Percentiles rank a stretch among this genome's conserved stretches.
These are phyloP conservation scores for Eupsilia transversa DNA, from an alignment of 2,888 invertebrate species.

Conservation along the genomic window DNA sequence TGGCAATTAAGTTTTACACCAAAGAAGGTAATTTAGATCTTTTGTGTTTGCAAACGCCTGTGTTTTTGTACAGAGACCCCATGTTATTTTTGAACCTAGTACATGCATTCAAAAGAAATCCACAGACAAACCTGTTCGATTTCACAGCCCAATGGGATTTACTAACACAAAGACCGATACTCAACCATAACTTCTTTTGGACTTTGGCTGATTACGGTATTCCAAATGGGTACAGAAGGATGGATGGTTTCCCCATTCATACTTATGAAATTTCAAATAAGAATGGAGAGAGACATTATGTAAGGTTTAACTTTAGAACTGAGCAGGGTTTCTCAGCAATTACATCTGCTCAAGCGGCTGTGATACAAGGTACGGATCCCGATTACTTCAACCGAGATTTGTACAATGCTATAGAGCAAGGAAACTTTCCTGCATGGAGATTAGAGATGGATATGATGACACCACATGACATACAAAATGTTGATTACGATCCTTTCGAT, in stretches of 20 bases:
- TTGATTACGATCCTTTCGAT: conserved; percentile 85
- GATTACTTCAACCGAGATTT: conserved; percentile 96
- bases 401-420: conserved; percentile 94
- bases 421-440: conserved; percentile 88
- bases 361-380: conserved; percentile 93
- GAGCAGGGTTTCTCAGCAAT: conserved; percentile 96
- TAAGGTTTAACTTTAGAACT: conserved; percentile 97
- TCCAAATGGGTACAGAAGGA: conserved; percentile 96
- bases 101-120: conserved; percentile 90
- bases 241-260: conserved; percentile 97
- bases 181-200: conserved; percentile 93
- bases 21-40: conserved; percentile 75
- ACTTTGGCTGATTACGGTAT: conserved; percentile 96
- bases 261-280: conserved; percentile 96
- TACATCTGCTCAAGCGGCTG: conserved; percentile 90
- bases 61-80: conserved; percentile 90
- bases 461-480: conserved; percentile 77
- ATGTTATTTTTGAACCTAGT: conserved; percentile 84
- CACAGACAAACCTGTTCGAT: conserved; percentile 84
- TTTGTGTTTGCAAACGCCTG: conserved; percentile 87
- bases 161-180: conserved; percentile 90
- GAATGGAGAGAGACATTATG: conserved; percentile 92
- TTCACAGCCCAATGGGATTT: conserved; percentile 88
- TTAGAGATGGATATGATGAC: conserved; percentile 85
- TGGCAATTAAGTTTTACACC: conserved; percentile 79